A percentile compares a stretch with the other conserved stretches of the same genome.
Conservation (phyloP, 2,797 vertebrate species). For the Distichodus sexfasciatus region DNA sequence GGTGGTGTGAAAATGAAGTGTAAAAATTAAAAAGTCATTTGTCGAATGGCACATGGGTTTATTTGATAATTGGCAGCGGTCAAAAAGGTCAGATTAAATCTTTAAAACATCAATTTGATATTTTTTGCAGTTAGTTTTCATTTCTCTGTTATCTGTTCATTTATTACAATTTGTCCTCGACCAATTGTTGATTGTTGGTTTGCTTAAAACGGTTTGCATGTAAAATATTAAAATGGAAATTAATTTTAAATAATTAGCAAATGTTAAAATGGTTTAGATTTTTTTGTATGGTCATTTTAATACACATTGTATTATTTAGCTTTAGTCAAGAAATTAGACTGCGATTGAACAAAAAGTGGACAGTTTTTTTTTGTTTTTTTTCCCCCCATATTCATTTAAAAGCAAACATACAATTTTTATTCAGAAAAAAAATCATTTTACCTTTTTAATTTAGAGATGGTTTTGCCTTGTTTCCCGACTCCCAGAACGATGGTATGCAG, state of each 20-base stretch:
- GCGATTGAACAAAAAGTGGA: too few species aligned
- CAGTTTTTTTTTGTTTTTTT: not conserved
- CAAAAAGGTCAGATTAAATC: not conserved
- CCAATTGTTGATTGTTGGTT: not conserved
- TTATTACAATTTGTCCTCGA: not conserved
- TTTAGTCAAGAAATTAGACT: too few species aligned
- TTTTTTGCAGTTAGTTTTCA: not conserved
- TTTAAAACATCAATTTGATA: not conserved
- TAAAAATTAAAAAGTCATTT: not conserved
- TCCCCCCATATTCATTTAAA: not conserved
- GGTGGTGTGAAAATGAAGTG: slow-evolving; percentile 12
- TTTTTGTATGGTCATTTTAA: too few species aligned
- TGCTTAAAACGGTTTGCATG: not conserved
- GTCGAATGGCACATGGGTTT: not conserved
- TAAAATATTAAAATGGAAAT: not conserved
- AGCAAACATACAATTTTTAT: not conserved
- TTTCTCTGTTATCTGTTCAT: too few species aligned
- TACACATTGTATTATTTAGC: too few species aligned
- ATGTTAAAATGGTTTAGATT: too few species aligned
- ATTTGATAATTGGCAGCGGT: not conserved
- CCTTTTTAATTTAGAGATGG: not conserved
- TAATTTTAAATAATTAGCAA: not conserved
- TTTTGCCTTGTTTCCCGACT: not conserved
- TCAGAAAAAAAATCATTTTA: not conserved
- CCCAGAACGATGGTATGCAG: not conserved